Conservation (phyloP, 1,140 invertebrate species). For the Condylostylus longicornis region DNA sequence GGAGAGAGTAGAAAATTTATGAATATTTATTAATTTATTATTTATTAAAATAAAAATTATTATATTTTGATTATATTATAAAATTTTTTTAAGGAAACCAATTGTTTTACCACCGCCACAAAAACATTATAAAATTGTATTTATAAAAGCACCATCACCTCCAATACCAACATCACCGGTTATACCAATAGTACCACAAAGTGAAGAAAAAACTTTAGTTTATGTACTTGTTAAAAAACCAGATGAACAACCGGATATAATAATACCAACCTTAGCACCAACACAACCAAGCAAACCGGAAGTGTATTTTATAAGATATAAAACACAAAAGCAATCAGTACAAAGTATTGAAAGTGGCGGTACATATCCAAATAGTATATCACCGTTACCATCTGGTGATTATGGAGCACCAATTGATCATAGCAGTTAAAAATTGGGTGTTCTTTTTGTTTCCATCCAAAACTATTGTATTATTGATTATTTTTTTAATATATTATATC, state of each 20-base stretch:
- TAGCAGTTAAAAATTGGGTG: no score
- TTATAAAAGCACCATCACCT: slow-evolving; percentile 72
- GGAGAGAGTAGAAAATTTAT: background rate
- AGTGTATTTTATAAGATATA: slow-evolving; percentile 77
- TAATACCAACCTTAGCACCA: slow-evolving; percentile 58
- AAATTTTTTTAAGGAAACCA: slow-evolving; percentile 34
- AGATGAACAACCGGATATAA: slow-evolving; percentile 60
- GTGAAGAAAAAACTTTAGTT: slow-evolving; percentile 75
- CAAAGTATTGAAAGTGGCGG: slow-evolving; percentile 27
- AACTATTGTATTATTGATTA: no score
- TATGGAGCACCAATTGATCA: slow-evolving; percentile 37
- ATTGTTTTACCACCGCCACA: slow-evolving; percentile 54
- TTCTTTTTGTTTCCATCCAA: no score
- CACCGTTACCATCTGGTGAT: slow-evolving; percentile 31
- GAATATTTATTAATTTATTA: background rate
- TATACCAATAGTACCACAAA: slow-evolving; percentile 57
- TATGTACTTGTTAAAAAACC: slow-evolving; percentile 82
- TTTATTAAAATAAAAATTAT: slow-evolving; percentile 1
- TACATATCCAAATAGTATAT: slow-evolving; percentile 35
- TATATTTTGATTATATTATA: slow-evolving; percentile 3
- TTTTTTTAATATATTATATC: no score
- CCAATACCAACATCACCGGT: slow-evolving; percentile 60
- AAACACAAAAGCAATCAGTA: slow-evolving; percentile 49
- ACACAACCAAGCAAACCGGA: slow-evolving; percentile 72
- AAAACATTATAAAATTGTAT: slow-evolving; percentile 80